Percentiles rank a stretch among this genome's conserved stretches.
Conservation (phyloP, 2,797 vertebrate genomes). For the Melanotaenia parkinsoni region DNA sequence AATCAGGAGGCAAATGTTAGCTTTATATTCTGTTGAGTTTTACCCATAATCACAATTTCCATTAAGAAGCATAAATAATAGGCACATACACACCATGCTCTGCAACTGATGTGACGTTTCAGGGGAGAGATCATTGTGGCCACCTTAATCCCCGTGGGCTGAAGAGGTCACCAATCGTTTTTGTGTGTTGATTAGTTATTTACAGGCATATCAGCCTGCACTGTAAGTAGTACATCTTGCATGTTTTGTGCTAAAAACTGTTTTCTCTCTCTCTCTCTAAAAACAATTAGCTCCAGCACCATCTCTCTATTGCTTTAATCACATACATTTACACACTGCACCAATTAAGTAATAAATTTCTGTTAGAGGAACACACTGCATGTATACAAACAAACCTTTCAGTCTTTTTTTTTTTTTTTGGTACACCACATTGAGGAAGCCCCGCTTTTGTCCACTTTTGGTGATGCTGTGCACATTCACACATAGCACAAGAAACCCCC, state of each 20-base stretch:
- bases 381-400: slow-evolving; percentile 78
- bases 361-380: slow-evolving; percentile 75
- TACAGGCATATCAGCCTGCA: slow-evolving; percentile 34
- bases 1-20: slow-evolving; percentile 30
- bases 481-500: slow-evolving; percentile 64
- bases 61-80: slow-evolving; percentile 66
- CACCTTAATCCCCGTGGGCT: slow-evolving; percentile 17
- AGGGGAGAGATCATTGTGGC: slow-evolving; percentile 35
- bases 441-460: slow-evolving; percentile 65
- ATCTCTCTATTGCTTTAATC: slow-evolving; percentile 82
- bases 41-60: slow-evolving; percentile 40
- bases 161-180: slow-evolving; percentile 9
- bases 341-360: slow-evolving; percentile 77
- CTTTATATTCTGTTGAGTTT: slow-evolving; percentile 27
- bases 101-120: slow-evolving; percentile 39
- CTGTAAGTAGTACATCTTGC: slow-evolving; percentile 45
- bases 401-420: slow-evolving; percentile 63
- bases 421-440: slow-evolving; percentile 76
- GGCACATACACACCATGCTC: slow-evolving; percentile 59
- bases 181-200: slow-evolving; percentile 22
- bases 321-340: slow-evolving; percentile 77
- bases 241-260: slow-evolving; percentile 53
- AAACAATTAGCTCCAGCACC: slow-evolving; percentile 72
- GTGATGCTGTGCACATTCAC: slow-evolving; percentile 51
- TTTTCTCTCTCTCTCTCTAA: slow-evolving; percentile 26